Evolutionary conservation across 2,888 invertebrate species (phyloP), one percentile per base, ranked within the genome.

Genomic region (Cryptocephalus moraei): DNA sequence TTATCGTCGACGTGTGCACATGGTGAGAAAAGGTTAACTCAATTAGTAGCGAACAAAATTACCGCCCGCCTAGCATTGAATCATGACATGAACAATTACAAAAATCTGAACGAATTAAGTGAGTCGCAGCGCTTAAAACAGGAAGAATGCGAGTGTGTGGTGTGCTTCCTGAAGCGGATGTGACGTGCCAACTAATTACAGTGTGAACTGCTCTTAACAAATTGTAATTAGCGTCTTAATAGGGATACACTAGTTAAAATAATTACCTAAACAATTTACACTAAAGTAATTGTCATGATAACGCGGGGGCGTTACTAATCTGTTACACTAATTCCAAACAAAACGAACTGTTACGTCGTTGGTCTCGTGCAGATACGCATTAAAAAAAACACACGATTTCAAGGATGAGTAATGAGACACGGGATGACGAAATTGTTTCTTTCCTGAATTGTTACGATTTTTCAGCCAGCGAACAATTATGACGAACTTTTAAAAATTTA

Each of bases 221-320:
- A 66, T 64, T 64, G 65, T 67, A 70, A 71, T 70, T 70, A 71
- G 67, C 63, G 62, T 64, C 66, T 69, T 70, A 70, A 70, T 71
- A 70, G 70, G 70, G 70, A 70, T 70, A 71, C 70, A 67, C 65
- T 66, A 69, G 67, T 71, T 71, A 70, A 70, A 68, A 66, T 71
- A 70, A 69, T 70, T 69, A 69, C 64, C 54, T 56, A 59, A 61
- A 64, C 65, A 65, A 67, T 68, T 69, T 67, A 67, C 68, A 67
- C 67, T 61, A 62, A 52, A 48, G 62, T 64, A 64, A 67, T 64
- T 65, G 65, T 62, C 56, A 55, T 46, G 48, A 44, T 50, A 49
- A 50, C 47, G 59, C 58, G 65, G 62, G 63, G 65, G 66, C 65
- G 66, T 62, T 62, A 47, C 51, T 51, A 52, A 53, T 49, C 55